These are phyloP conservation scores for Brachionus sp. DNA, from an alignment of 1,140 invertebrate genomes.

Conservation along the genomic window DNA sequence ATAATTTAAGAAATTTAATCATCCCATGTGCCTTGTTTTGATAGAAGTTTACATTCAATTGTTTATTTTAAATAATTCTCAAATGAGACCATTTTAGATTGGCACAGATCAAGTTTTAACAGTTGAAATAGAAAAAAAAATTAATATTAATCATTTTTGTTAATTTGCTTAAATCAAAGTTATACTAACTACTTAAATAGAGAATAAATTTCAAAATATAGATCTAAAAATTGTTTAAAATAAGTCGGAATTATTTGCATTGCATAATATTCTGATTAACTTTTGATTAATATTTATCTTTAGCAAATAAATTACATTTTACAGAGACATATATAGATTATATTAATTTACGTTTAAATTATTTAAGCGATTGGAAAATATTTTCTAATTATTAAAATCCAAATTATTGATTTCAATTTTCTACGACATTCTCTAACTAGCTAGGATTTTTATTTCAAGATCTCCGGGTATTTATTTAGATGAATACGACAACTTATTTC, in stretches of 20 bases:
- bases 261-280: neutral
- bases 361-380: neutral
- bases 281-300: neutral
- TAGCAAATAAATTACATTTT: neutral
- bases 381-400: neutral
- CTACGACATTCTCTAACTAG: too few relatives aligned
- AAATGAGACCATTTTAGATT: neutral
- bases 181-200: neutral
- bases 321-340: neutral
- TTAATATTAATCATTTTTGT: neutral
- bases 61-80: neutral
- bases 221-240: neutral
- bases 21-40: neutral
- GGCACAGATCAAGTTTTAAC: neutral
- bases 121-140: neutral
- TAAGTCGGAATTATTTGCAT: neutral
- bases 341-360: neutral
- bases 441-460: neutral
- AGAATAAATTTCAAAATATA: neutral
- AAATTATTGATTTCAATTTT: too few relatives aligned
- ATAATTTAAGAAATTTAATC: conserved; percentile 6
- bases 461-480: neutral
- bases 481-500: neutral
- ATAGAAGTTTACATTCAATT: neutral
- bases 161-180: neutral